Evolutionary conservation across 2,113 vertebrate genomes (phyloP), one percentile per base, ranked within the genome.

Genomic region (Eclectus roratus): DNA sequence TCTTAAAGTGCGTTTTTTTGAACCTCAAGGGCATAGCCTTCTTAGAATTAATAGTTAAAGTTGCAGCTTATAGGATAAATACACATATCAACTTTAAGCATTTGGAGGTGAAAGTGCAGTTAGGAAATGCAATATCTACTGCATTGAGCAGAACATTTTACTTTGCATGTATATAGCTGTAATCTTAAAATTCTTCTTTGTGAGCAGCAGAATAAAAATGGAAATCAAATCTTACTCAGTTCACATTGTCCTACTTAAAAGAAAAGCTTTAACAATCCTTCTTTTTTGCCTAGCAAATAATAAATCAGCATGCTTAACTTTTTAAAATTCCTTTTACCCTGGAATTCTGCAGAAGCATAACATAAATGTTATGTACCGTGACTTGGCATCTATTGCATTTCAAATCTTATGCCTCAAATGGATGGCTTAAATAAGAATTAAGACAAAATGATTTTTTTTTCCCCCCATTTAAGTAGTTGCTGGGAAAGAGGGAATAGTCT

Each of bases 401-500:
- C 47, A 79, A 49, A 82, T 83, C 83, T 69, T 87, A 55, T 81
- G 63, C 63, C 73, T 92, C 58, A 52, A 58, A 87, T 81, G 53
- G 47, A 85, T 86, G 44, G 8, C 55, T 88, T 91, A 88, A 92
- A 79, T 47, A 86, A 76, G 65, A 95, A 81, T 64, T 89, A 74
- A 83, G 65, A 82, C 20, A 73, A 91, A 93, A 91, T 76, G 13
- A 49, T 85, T 77, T 47, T 23, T 21, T 21, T 23, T 11, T 21
- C 11, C 21, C 9, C 8, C 33, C 25, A 69, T 88, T 91, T 91
- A 82, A 93, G 66, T 95, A 86, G 94, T 95, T 95, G 61, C 85
- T 94, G 95, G 91, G 88, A 94, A 95, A 93, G 76, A 78, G 86
- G 95, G 96, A 96, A 93, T 97, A 95, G 91, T 94, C 91, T 94